Evolutionary conservation across 2,113 vertebrate species (phyloP).

Genomic region (Hemibagrus wyckioides): DNA sequence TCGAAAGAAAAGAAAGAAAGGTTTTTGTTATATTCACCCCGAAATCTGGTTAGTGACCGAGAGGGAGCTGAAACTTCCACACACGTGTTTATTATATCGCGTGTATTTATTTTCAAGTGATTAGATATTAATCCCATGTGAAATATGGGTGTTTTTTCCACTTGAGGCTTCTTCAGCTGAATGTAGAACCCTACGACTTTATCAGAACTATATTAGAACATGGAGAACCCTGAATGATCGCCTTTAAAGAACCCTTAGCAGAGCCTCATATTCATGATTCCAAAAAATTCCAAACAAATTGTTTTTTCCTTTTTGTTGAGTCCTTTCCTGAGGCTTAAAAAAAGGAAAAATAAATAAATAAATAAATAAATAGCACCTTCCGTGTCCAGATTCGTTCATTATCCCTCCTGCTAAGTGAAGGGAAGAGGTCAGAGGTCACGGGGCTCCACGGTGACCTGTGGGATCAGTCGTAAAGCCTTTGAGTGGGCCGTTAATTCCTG

Average conservation of each 20-base stretch:
- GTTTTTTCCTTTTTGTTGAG: background rate
- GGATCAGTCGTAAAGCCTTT: constrained; percentile 76
- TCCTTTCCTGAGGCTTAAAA: background rate
- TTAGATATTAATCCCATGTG: background rate
- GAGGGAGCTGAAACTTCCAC: no score
- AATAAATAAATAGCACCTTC: background rate
- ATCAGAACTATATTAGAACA: background rate
- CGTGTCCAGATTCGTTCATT: constrained; percentile 55
- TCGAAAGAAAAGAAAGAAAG: no score
- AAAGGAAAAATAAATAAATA: background rate
- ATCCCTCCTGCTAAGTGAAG: constrained; percentile 60
- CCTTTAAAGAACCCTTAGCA: background rate
- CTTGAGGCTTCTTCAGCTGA: background rate
- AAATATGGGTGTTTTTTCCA: background rate
- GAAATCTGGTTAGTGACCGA: no score
- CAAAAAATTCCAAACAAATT: background rate
- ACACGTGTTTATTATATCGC: no score
- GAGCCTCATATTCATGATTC: background rate
- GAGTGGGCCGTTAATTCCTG: constrained; percentile 74
- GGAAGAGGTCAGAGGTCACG: constrained; percentile 68
- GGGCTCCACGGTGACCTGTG: constrained; percentile 68
- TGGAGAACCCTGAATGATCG: background rate
- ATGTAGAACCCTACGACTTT: background rate
- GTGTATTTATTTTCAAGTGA: background rate
- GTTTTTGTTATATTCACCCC: no score